Percentiles rank a stretch among this genome's conserved stretches.
phyloP scores from a whole-genome alignment of 2,888 invertebrate genomes.

The Rhynchonema sp. region DNA sequence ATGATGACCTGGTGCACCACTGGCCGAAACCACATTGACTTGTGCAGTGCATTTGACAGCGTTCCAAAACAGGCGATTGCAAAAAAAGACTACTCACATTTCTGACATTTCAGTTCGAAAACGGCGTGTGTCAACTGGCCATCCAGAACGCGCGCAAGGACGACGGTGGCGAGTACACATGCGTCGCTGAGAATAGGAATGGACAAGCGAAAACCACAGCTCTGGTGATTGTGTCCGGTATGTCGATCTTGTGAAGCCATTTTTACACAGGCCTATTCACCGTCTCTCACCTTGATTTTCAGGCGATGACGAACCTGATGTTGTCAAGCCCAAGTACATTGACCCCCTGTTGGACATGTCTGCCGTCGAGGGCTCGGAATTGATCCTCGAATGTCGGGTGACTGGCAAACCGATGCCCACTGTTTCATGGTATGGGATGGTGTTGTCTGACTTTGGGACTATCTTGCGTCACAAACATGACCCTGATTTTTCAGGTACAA shows the following conservation, averaged over 20 bases:
- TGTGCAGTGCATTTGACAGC: too few species aligned
- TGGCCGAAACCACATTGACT: too few species aligned
- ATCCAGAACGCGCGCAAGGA: slow-evolving; percentile 74
- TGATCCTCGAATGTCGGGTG: slow-evolving; percentile 9
- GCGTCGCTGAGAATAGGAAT: slow-evolving; percentile 72
- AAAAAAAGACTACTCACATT: not conserved
- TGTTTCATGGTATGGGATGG: slow-evolving; percentile 18
- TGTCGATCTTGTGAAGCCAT: too few species aligned
- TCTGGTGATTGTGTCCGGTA: slow-evolving; percentile 83
- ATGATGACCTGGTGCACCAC: too few species aligned
- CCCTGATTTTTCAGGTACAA: slow-evolving; percentile 14
- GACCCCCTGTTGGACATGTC: slow-evolving; percentile 20
- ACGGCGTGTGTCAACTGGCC: slow-evolving; percentile 84
- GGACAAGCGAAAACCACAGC: slow-evolving; percentile 84
- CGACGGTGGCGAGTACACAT: slow-evolving; percentile 87
- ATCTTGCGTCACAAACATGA: not conserved
- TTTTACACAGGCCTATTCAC: too few species aligned
- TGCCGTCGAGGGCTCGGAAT: slow-evolving; percentile 17
- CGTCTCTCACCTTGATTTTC: too few species aligned
- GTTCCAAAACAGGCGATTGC: not conserved
- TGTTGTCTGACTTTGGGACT: slow-evolving; percentile 10
- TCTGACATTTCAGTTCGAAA: slow-evolving; percentile 13
- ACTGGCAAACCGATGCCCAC: slow-evolving; percentile 5
- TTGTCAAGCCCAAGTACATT: slow-evolving; percentile 18
- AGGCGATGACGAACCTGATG: slow-evolving; percentile 3